A percentile compares a stretch with the other conserved stretches of the same genome.
Conservation (phyloP, 2,888 invertebrate genomes). For the Hydroisotoma schaefferi region DNA sequence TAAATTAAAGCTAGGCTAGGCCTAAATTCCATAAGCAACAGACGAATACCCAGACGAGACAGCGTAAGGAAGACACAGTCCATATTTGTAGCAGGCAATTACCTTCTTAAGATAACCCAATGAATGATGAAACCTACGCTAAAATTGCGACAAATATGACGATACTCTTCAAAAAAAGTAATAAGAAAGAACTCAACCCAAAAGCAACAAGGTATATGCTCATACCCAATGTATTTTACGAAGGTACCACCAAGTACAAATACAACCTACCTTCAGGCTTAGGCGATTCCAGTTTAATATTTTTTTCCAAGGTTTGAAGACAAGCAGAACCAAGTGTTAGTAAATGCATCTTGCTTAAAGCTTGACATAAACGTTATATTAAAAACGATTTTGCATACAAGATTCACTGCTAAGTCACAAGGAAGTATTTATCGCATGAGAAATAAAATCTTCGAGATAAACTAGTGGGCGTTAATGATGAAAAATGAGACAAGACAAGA, state of each 20-base stretch:
- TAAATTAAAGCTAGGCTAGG: not conserved
- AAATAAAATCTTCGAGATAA: too few relatives aligned
- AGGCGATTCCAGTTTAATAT: too few relatives aligned
- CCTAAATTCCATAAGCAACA: not conserved
- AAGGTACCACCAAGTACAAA: too few relatives aligned
- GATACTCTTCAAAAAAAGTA: not conserved
- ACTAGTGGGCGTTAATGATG: conserved; percentile 11
- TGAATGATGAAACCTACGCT: not conserved
- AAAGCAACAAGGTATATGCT: not conserved
- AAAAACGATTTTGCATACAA: too few relatives aligned
- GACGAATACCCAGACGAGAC: not conserved
- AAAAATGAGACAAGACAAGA: conserved; percentile 10
- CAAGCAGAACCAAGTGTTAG: too few relatives aligned
- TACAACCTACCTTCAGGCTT: too few relatives aligned
- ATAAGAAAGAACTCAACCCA: not conserved
- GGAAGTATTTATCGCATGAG: not conserved
- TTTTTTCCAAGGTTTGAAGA: too few relatives aligned
- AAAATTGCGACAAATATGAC: not conserved
- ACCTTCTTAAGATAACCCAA: not conserved
- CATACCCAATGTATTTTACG: too few relatives aligned
- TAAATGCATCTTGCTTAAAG: too few relatives aligned
- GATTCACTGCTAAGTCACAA: not conserved
- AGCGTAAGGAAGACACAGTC: too few relatives aligned
- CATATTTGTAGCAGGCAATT: conserved; percentile 9
- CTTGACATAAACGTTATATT: too few relatives aligned